phyloP scores from a whole-genome alignment of 2,113 vertebrate genomes.

The pig (Sus scrofa) region T2T-Sscrofa CM000830.6:12357001-12357500 shows the following conservation, averaged over 20 bases:
- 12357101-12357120: background rate
- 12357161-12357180: background rate
- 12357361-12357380: constrained; percentile 59
- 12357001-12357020: background rate
- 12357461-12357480: constrained; percentile 47
- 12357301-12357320: background rate
- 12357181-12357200: background rate
- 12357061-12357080: background rate
- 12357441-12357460: constrained; percentile 27
- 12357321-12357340: background rate
- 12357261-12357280: background rate
- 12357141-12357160: background rate
- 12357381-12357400: constrained; percentile 48
- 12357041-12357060: background rate
- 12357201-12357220: constrained; percentile 30
- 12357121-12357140: background rate
- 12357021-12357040: background rate
- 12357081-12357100: background rate
- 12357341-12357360: background rate
- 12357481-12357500: background rate
- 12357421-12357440: background rate
- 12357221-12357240: background rate
- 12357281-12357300: background rate
- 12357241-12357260: background rate
- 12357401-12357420: constrained; percentile 49